Percentiles rank a stretch among this genome's conserved stretches.
These are phyloP conservation scores for Harpagus bidentatus DNA, from an alignment of 2,113 vertebrate genomes.

Conservation along the genomic window DNA sequence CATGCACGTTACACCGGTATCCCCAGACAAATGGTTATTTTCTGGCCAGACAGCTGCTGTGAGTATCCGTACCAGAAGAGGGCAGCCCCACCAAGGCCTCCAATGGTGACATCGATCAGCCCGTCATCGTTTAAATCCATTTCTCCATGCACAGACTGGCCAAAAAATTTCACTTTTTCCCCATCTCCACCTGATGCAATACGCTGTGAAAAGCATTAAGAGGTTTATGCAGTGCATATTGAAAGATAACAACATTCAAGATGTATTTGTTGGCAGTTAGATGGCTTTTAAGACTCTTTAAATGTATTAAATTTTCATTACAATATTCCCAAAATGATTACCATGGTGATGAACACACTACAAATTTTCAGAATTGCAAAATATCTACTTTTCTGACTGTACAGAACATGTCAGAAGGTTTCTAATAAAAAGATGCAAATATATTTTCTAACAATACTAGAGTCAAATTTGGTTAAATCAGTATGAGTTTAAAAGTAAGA, in stretches of 20 bases:
- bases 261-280: background rate
- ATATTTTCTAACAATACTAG: background rate
- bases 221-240: background rate
- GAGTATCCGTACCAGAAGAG: constrained; percentile 87
- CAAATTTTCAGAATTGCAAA: background rate
- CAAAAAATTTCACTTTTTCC: constrained; percentile 91
- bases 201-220: constrained; percentile 69
- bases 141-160: constrained; percentile 93
- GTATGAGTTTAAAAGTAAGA: background rate
- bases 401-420: background rate
- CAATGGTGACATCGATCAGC: constrained; percentile 92
- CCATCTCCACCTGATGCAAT: constrained; percentile 92
- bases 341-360: background rate
- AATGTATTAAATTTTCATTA: background rate
- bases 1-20: background rate
- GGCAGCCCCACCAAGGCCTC: constrained; percentile 92
- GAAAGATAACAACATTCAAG: background rate
- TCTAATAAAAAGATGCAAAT: background rate
- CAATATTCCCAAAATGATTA: background rate
- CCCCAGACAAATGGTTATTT: accelerated
- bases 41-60: background rate
- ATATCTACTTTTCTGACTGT: background rate
- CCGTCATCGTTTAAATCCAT: constrained; percentile 95
- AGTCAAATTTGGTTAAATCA: background rate
- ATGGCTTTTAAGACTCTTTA: background rate